Evolutionary conservation across 64 coral and sea anemone species (phyloP).

Genomic region (Exaiptasia diaphana): DNA sequence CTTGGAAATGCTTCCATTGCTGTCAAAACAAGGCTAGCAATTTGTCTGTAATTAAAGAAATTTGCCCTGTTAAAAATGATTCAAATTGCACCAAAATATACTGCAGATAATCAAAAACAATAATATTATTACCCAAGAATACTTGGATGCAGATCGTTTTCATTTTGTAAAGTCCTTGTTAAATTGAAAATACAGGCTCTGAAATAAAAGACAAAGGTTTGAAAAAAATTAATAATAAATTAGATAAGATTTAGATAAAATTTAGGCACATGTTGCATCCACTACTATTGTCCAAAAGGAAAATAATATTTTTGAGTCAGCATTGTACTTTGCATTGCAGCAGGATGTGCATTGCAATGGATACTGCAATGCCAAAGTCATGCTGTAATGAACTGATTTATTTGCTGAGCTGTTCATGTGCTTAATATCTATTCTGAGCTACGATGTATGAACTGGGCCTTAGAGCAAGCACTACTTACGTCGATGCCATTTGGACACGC

Average conservation of each 20-base stretch:
- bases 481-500: constrained; percentile 71
- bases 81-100: neutral
- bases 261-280: no score
- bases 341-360: no score
- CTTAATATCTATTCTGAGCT: no score
- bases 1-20: constrained; percentile 57
- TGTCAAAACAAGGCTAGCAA: constrained; percentile 54
- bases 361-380: no score
- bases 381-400: no score
- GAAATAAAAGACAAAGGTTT: neutral
- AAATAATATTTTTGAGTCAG: no score
- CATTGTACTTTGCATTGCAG: no score
- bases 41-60: constrained; percentile 42
- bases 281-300: no score
- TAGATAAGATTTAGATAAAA: no score
- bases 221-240: no score
- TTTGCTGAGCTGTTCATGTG: no score
- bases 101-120: neutral
- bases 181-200: constrained; percentile 79
- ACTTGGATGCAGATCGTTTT: constrained; percentile 34
- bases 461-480: constrained; percentile 70
- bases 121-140: constrained; percentile 45
- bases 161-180: constrained; percentile 5
- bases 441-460: no score
- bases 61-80: neutral